These are phyloP conservation scores for Penaeus monodon DNA, from an alignment of 2,888 invertebrate species.

Conservation along the genomic window DNA sequence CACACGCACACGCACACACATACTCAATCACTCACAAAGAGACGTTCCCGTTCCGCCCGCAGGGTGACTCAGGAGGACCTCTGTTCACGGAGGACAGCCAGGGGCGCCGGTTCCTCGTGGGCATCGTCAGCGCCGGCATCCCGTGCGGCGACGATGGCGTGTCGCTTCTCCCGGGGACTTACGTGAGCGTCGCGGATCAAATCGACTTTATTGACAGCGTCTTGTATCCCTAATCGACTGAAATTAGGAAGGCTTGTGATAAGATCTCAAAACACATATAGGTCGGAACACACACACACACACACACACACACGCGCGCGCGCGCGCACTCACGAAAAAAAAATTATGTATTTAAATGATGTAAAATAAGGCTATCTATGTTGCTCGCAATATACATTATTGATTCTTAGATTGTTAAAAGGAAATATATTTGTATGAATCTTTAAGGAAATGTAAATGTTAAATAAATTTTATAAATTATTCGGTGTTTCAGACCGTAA, in stretches of 20 bases:
- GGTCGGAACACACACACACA: not conserved
- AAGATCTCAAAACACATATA: not conserved
- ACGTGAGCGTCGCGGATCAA: slow-evolving; percentile 48
- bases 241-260: not conserved
- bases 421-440: too few species aligned
- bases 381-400: too few species aligned
- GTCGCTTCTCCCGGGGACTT: slow-evolving; percentile 51
- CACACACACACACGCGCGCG: not conserved
- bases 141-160: slow-evolving; percentile 43
- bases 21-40: too few species aligned
- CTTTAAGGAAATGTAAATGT: too few species aligned
- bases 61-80: slow-evolving; percentile 63
- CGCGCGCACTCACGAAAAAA: not conserved
- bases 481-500: too few species aligned
- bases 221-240: not conserved
- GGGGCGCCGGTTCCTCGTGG: slow-evolving; percentile 36
- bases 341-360: too few species aligned
- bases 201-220: slow-evolving; percentile 40
- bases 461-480: too few species aligned
- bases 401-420: too few species aligned
- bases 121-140: slow-evolving; percentile 51
- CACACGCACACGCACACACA: too few species aligned
- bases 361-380: too few species aligned
- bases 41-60: not conserved
- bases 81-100: slow-evolving; percentile 24